Evolutionary conservation across 2,113 vertebrate species (phyloP), one percentile per base, ranked within the genome.

Genomic region (Erinaceus europaeus): DNA sequence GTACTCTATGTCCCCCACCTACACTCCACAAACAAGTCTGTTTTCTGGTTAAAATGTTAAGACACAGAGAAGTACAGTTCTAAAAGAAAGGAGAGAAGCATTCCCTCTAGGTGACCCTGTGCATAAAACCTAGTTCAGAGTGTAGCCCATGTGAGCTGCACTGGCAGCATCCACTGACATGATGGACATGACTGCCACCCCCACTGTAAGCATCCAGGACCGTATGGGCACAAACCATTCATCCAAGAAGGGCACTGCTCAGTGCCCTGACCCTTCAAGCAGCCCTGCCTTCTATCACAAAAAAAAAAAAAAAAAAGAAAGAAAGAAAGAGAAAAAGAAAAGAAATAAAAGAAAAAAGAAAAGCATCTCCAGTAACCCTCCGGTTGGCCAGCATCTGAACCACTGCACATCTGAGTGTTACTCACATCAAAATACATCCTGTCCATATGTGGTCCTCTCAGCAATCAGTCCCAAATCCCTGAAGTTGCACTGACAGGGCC

Each of bases 401-500:
- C 84, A 50, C 42, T 48, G 23, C 44, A 91, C 67, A 10, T 32
- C 53, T 50, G 86, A 84, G 57, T 74, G 86, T 77, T 64, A 44
- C 2, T 34, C 84, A 65, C n/a, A 93, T 72, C 89, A 93, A 75
- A 90, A 91, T 65, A 68, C 94, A 91, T 59, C 93, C 27, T 1
- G 21, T 32, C 86, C 96, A 57, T 27, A 90, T 93, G 94, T 59
- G 92, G 92, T 93, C 74, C 12, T 52, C 94, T 73, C 92, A 55
- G 79, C 88, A 62, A 81, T 68, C 14, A 23, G 71, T 90, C 95
- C 93, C 90, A 86, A 96, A 94, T 82, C 94, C 95, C 95, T 62
- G 11, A 96, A 96, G 95, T 96, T 95, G 96, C 84, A 84, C 97
- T 96, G 94, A 97, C 97, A 98, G 97, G 96, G 97, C 97, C 97